Evolutionary conservation across 1,140 invertebrate genomes (phyloP), one percentile per base, ranked within the genome.

Genomic region (Pomacea maculata): DNA sequence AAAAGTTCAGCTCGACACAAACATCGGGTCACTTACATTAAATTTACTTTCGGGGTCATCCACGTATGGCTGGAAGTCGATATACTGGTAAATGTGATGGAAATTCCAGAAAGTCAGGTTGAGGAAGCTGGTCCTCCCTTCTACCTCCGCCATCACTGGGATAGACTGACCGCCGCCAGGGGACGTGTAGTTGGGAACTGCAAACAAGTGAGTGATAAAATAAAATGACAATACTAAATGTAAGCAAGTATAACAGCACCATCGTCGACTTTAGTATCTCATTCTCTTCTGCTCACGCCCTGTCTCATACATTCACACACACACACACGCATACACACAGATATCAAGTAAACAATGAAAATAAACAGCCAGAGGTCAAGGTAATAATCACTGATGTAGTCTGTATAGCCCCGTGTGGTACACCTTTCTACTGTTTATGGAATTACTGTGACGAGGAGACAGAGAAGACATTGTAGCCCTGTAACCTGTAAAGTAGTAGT

Each of bases 121-220:
- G 11, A 52, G 7, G 19, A 12, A 72, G 5, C 5, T 9, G 67
- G 52, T 72, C 34, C 29, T 11, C 14, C 78, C 78, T 21, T 57
- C 25, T 14, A 61, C 54, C 29, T 71, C 78, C 7, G 78, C 78
- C 61, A 65, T 34, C 68, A 79, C 12, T 5, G 78, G 78, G 54
- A 79, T 63, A 34, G 57, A 55, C 21, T 71, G 29, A 34, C 57
- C 21, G 3, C 78, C 78, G 54, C 52, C 54, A 21, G 78, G 70
- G 17, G 67, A 70, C 29, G 8, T 12, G 65, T 67, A 79, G 19
- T 54, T 67, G 15, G 78, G 78, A 21, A 79, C 78, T 79, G 75
- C 74, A 55, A 17, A 75, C 54, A 75, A 34, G 1, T 21, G 12
- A 21, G 67, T 21, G 17, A 55, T 1, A 14, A 45, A 19, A 34